These are phyloP conservation scores for Andinoacara biseriatus DNA, from an alignment of 2,113 vertebrate genomes.

Conservation along the genomic window DNA sequence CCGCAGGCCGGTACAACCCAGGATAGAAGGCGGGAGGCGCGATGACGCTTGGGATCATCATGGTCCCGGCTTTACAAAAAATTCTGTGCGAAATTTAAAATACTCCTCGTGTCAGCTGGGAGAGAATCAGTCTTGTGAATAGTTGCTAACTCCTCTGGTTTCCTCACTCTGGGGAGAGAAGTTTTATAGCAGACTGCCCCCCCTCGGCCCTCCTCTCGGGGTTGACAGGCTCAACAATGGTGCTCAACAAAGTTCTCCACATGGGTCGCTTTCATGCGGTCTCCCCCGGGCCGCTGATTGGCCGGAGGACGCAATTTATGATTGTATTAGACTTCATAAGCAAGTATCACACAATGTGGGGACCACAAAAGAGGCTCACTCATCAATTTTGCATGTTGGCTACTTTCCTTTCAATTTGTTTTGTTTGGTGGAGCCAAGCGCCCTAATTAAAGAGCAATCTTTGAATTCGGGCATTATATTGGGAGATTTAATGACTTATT, in stretches of 20 bases:
- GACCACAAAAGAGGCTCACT: constrained; percentile 87
- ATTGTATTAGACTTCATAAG: constrained; percentile 99
- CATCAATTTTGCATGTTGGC: constrained; percentile 92
- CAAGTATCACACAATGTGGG: constrained; percentile 86
- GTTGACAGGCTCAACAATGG: constrained; percentile 94
- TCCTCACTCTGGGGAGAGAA: constrained; percentile 70
- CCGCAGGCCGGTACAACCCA: constrained; percentile 88
- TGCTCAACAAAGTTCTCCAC: constrained; percentile 94
- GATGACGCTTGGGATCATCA: constrained; percentile 96
- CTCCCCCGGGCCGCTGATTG: constrained; percentile 86
- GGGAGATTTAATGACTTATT: constrained; percentile 83
- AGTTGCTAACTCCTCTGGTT: constrained; percentile 69
- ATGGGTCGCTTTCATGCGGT: constrained; percentile 88
- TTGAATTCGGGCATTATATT: constrained; percentile 86
- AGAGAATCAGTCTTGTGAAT: constrained; percentile 58
- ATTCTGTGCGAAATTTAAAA: constrained; percentile 41
- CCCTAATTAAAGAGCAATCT: constrained; percentile 94
- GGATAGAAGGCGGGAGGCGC: constrained; percentile 91
- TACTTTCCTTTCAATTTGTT: constrained; percentile 81
- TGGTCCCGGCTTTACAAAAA: constrained; percentile 71
- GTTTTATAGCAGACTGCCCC: constrained; percentile 88
- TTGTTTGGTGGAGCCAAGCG: constrained; percentile 72
- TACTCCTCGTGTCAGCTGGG: constrained; percentile 60
- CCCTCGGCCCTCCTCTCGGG: constrained; percentile 79
- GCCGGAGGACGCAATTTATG: constrained; percentile 90